Conservation (phyloP, 2,888 invertebrate genomes). For the Meteorus cinctellus region DNA sequence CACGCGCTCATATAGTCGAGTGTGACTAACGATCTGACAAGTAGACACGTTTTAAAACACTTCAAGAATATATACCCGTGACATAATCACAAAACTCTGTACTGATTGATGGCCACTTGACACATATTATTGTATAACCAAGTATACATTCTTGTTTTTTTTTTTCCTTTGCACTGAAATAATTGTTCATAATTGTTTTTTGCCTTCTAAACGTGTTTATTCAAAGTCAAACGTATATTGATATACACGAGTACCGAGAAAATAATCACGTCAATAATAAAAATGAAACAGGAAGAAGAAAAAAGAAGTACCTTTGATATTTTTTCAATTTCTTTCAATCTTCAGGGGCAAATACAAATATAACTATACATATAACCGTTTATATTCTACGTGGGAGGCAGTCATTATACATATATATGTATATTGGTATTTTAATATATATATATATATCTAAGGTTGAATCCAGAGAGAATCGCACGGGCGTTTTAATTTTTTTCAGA, state of each 20-base stretch:
- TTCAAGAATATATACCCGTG: conserved; percentile 25
- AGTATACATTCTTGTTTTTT: neutral
- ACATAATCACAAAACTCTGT: conserved; percentile 26
- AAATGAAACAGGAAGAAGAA: neutral
- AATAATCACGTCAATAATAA: neutral
- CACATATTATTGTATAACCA: conserved; percentile 14
- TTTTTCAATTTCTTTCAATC: conserved; percentile 31
- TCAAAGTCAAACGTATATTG: neutral
- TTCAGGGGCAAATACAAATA: conserved; percentile 9
- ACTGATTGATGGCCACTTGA: conserved; percentile 26
- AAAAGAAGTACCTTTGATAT: conserved; percentile 5
- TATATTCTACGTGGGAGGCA: conserved; percentile 67
- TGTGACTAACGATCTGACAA: conserved; percentile 62
- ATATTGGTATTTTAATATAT: conserved; percentile 6
- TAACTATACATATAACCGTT: conserved; percentile 55
- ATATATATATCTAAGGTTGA: conserved; percentile 10
- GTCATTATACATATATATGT: conserved; percentile 59
- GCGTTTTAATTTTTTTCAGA: conserved; percentile 68
- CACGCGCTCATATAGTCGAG: conserved; percentile 65
- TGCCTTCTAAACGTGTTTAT: neutral
- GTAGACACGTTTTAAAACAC: conserved; percentile 48
- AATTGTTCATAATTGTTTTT: neutral
- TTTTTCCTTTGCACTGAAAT: neutral
- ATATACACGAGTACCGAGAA: neutral
- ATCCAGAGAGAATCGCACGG: conserved; percentile 28